Base-by-base conservation (phyloP, 2,113 vertebrate genomes). In the Telmatochromis sp. region DNA sequence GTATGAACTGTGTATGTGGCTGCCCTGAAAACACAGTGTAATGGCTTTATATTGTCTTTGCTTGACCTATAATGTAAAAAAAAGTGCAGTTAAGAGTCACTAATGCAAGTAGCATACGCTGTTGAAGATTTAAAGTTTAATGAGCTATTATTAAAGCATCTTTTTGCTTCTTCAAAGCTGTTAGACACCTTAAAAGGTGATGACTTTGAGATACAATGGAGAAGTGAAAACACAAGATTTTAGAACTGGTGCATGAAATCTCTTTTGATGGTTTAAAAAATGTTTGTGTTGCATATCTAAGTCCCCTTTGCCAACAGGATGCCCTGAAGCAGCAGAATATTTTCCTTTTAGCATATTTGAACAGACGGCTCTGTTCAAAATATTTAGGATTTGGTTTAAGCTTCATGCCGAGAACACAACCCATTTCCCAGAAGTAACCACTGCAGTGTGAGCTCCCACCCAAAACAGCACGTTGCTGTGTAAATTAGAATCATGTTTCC, bases 71-170 rank as follows among this genome's bases (percentile, higher is more conserved):
- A 17, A 73, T 28, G 14, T 45, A 47, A 15, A 73, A 0, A 47
- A 73, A 73, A 26, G 21, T 73, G 68, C 68, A 26, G 21, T 45
- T 73, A 2, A 47, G 68, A 28, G 14, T 26, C 68, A 73, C 14
- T 11, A 73, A 17, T 73, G 21, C 5, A 47, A 73, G 40, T 42
- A 45, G 0, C 2, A 0, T 26, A 28, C 1, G 4, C 14, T 47
- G 40, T 17, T 17, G 14, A 42, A 73, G 37, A 17, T 42, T 45
- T 73, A 45, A 45, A 17, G 23, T 19, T 50, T 78, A 31, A 50
- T 3, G 26, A 50, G 11, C 26, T 31, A 12, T 50, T 78, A 31
- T 50, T 47, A 73, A 17, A 71, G 6, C 23, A 28, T 78, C 9
- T 8, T 78, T n/a, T 78, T 50, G 71, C 15, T 50, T 78, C 15